Evolutionary conservation across 2,797 vertebrate genomes (phyloP), one percentile per base, ranked within the genome.

Genomic region (Myotis findleyi): DNA sequence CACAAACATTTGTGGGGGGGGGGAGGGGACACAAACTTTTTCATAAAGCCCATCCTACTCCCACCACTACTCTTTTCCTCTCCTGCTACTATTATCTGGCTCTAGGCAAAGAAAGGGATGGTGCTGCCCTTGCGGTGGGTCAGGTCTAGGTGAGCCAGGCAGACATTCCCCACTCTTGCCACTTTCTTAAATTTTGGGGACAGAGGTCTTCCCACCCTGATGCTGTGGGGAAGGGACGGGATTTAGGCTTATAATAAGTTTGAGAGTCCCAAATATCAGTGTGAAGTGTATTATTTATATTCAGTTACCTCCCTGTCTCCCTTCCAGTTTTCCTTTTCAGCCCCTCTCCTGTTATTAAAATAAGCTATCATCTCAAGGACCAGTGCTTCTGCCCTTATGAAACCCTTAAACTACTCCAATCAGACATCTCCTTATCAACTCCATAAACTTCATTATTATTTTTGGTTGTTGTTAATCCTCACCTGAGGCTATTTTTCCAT

Each of bases 161-260:
- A 89, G 87, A 4, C 3, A 11, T 59, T 81, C n/a, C 51, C 47
- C 47, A 69, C 38, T 87, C 57, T 82, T n/a, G 12, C 9, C 55
- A 41, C 68, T 72, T 69, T 91, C 33, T 86, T 79, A 62, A 44
- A 33, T 73, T 95, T 71, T 89, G 59, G 87, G 36, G 68, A 77
- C 27, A 41, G 79, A 77, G 53, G n/a, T 87, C 89, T 87, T 77
- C 33, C 47, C 12, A 68, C 33, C 44, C 16, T 73, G 76, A 25
- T 80, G 6, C 64, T 51, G 9, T 66, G 47, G 81, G 25, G 36
- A 75, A 89, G 59, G 36, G 44, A 36, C 30, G 89, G 79, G 38
- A 66, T 79, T 76, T 55, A 66, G 59, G 47, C 36, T 33, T 66
- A 12, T 23, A 49, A 25, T 59, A 72, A 64, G 25, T 77, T 62